Conservation (phyloP, 2,797 vertebrate species). For the Chloroceryle inda region DNA sequence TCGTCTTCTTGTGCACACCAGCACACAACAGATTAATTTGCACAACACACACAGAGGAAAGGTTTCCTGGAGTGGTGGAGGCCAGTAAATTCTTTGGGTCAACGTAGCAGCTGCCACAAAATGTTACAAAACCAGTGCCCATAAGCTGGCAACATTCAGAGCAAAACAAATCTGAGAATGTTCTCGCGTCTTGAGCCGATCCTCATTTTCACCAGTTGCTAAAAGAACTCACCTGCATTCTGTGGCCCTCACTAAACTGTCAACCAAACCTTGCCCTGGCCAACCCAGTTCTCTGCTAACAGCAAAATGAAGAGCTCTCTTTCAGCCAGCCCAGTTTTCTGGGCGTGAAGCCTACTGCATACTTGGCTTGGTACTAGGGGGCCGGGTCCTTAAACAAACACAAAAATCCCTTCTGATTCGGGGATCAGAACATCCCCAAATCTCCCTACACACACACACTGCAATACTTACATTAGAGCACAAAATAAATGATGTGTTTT, state of each 20-base stretch:
- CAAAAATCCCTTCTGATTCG: neutral
- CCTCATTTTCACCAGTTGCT: neutral
- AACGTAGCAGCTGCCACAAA: neutral
- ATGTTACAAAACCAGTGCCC: neutral
- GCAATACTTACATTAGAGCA: neutral
- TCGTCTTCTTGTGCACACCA: no score
- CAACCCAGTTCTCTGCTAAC: neutral
- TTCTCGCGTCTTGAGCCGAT: neutral
- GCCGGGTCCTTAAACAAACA: neutral
- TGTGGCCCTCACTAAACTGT: neutral
- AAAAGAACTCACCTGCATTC: neutral
- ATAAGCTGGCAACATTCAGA: neutral
- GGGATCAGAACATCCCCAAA: no score
- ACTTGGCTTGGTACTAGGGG: neutral
- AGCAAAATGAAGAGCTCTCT: neutral
- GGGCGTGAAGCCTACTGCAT: neutral
- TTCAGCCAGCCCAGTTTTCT: neutral
- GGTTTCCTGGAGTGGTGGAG: neutral
- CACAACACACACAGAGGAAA: neutral
- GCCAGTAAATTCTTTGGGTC: neutral
- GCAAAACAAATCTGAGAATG: neutral
- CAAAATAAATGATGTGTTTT: neutral
- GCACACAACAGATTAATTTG: neutral
- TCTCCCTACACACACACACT: neutral
- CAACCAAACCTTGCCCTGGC: neutral